Percentiles rank a stretch among this genome's conserved stretches.
Evolutionary conservation across 2,888 invertebrate genomes (phyloP).

Genomic region (Podabrus alpinus): DNA sequence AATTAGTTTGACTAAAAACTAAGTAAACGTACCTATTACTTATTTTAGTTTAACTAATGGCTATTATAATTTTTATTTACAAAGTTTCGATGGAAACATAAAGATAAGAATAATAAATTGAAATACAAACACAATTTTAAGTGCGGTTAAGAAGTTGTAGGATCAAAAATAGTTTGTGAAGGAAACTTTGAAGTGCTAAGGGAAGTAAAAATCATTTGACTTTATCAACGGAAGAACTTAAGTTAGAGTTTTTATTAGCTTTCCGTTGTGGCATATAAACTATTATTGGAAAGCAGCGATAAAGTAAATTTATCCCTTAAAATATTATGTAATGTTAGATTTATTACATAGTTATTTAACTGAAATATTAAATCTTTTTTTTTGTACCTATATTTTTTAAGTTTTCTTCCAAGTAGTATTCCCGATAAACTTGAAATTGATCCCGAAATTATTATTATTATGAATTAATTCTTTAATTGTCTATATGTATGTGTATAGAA

Average conservation of each 20-base stretch:
- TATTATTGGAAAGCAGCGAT: neutral
- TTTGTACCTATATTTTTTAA: neutral
- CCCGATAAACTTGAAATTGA: no score
- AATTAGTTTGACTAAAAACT: no score
- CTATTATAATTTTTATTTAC: neutral
- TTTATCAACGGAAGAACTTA: neutral
- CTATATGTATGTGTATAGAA: no score
- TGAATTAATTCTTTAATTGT: no score
- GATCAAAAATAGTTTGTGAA: neutral
- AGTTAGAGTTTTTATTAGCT: neutral
- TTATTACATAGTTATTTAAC: neutral
- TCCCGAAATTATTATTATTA: no score
- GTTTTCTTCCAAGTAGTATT: neutral
- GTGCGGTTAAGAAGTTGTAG: neutral
- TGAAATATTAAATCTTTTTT: neutral
- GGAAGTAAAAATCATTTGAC: neutral
- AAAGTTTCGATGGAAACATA: neutral
- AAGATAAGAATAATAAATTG: neutral
- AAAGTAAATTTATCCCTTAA: neutral
- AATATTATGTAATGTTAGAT: neutral
- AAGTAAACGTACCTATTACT: no score
- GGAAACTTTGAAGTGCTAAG: neutral
- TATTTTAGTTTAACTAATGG: no score
- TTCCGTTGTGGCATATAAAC: neutral
- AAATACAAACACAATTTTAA: neutral